Conservation (phyloP, 2,888 invertebrate species). For the Drosophila aldrichi region DNA sequence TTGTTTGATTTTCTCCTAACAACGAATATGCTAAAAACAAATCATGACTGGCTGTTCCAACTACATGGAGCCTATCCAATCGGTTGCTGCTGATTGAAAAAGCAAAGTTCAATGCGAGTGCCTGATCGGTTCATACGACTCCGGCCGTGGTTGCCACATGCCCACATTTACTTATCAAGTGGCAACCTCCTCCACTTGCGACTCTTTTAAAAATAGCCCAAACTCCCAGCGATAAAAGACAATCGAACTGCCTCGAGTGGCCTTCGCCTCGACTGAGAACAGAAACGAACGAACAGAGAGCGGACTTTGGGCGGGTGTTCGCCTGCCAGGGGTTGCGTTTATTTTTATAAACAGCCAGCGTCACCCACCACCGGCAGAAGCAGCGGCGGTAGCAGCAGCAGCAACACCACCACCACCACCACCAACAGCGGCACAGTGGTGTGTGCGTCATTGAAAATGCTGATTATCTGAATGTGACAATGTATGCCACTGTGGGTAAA, state of each 20-base stretch:
- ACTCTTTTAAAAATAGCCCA: constrained; percentile 42
- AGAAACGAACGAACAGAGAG: constrained; percentile 10
- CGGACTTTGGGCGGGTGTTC: constrained; percentile 37
- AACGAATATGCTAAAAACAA: constrained; percentile 11
- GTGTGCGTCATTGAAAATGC: not conserved
- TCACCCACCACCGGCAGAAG: constrained; percentile 14
- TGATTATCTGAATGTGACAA: not conserved
- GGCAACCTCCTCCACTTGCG: constrained; percentile 3
- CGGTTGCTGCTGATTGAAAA: constrained; percentile 11
- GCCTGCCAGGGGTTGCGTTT: constrained; percentile 52
- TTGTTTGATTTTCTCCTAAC: constrained; percentile 4
- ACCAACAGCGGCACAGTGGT: constrained; percentile 42
- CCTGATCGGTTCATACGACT: not conserved
- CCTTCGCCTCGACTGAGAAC: constrained; percentile 3
- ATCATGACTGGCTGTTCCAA: constrained; percentile 13
- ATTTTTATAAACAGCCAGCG: constrained; percentile 33
- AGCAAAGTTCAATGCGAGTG: constrained; percentile 8
- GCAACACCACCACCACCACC: constrained; percentile 37
- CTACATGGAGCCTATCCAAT: not conserved
- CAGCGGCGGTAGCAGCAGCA: constrained; percentile 4
- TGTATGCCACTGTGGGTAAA: too few species aligned
- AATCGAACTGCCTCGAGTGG: constrained; percentile 29
- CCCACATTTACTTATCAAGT: constrained; percentile 6
- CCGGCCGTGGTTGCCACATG: constrained; percentile 25
- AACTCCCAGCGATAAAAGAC: constrained; percentile 34